Base-by-base conservation (phyloP, 1,140 invertebrate species). In the Drosophila parvula region DNA sequence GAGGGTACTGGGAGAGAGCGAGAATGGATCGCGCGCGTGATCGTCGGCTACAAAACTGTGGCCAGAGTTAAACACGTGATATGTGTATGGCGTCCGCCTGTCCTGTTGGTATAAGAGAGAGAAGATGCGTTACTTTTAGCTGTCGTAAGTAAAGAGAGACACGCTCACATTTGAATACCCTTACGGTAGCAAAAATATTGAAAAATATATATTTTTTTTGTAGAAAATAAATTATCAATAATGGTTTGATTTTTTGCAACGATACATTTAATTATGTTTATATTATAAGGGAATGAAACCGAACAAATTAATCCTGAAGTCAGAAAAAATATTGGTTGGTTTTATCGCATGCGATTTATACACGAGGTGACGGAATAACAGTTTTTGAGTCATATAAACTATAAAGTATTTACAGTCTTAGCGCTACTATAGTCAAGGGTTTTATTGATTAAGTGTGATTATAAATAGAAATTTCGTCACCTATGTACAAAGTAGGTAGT, bases 61-160 rank as follows among this genome's bases (percentile, higher is more conserved):
- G 76, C 62, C 56, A 68, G 60, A 68, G 63, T 71, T 62, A 67
- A 32, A 55, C 84, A 89, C 77, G 79, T 88, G 83, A 89, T 74
- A 55, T 51, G 40, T 60, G 53, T 64, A 45, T 74, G 55, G 38
- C 53, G 79, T 44, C 30, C 34, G 58, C 51, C 48, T 27, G 14
- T 48, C 16, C 56, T 81, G 57, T 43, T 12, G 69, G 34, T 55
- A 32, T 16, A 14, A 48, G 41, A 62, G 57, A 48, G 22, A 11
- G 53, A 56, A 32, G 18, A 27, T 32, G 32, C n/a, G 53, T 56
- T 47, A 50, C 43, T 57, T 76, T 56, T 41, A n/a, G 34, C 22
- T 61, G 36, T 27, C 38, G n/a, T 38, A 16, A 48, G 8, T 38
- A 30, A 5, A 14, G 32, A 53, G 16, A 18, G 47, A 36, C 4